Base-by-base conservation (phyloP, 2,888 invertebrate species). In the Cosmia trapezina region DNA sequence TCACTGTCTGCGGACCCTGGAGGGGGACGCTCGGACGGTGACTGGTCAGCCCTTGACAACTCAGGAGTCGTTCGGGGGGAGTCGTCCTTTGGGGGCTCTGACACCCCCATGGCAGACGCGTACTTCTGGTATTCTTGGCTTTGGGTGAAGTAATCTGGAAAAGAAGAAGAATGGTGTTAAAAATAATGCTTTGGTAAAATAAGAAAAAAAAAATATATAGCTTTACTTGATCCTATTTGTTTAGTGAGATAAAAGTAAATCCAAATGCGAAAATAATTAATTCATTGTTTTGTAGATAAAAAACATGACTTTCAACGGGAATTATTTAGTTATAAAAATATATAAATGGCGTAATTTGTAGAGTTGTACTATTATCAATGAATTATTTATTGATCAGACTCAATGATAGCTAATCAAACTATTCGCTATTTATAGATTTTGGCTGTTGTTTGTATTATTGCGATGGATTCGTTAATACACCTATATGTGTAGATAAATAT, bases 1-100 rank as follows among this genome's bases (percentile, higher is more conserved):
- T 97, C 97, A 83, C 97, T 97, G 87, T 97, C 96, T 82, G 97
- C 97, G 0, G 97, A 97, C 49, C 97, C 96, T 80, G 96, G 94
- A 28, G 96, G 95, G 3, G 96, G 95, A 4, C 97, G 93, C 73
- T 96, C 96, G 0, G 94, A 91, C 43, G 96, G 96, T 0, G 95
- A 95, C 80, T 94, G 94, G 86, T 95, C 94, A 0, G 94, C 87
- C 5, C 94, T 88, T 33, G 94, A 87, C 9, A 95, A 89, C 69
- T 96, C 96, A 0, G 96, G 96, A 0, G 95, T 96, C 8, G 95
- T 96, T 70, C 94, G 89, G 8, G 95, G 96, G 0, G 96, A 96
- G 76, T 95, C 95, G 76, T 94, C 94, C 57, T 95, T 95, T 0
- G 90, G 90, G 0, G 84, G 83, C 82, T 96, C 96, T 0, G 95